phyloP scores from a whole-genome alignment of 2,888 invertebrate genomes.

The Caradrina kadenii region DNA sequence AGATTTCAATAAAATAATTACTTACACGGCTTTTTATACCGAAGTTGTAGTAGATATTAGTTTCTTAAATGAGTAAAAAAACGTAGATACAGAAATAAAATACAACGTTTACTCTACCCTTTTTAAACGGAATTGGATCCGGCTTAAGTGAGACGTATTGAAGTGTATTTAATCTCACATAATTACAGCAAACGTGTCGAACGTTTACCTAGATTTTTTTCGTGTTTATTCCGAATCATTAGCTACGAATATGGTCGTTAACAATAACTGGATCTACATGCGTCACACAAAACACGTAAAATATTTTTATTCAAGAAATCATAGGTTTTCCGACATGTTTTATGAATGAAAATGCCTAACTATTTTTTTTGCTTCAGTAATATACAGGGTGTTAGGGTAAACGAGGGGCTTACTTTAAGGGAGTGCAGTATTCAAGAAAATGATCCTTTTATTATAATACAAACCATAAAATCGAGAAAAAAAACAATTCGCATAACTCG shows the following conservation, averaged over 20 bases:
- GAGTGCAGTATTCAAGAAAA: no score
- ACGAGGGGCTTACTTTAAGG: no score
- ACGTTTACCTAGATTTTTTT: conserved; percentile 8
- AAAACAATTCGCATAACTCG: no score
- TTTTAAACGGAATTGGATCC: conserved; percentile 8
- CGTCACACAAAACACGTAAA: conserved; percentile 7
- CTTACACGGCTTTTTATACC: no score
- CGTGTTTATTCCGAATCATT: conserved; percentile 5
- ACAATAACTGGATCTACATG: conserved; percentile 3
- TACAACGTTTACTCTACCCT: conserved; percentile 13
- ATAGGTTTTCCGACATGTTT: neutral
- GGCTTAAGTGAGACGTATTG: conserved; percentile 19
- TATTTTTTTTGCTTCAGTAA: no score
- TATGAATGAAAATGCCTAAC: conserved; percentile 12
- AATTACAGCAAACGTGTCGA: conserved; percentile 19
- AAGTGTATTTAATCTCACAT: conserved; percentile 12
- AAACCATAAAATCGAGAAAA: no score
- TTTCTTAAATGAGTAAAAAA: no score
- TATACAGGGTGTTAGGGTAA: no score
- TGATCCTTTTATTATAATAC: no score
- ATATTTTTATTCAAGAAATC: neutral
- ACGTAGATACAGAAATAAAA: neutral
- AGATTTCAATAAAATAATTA: no score
- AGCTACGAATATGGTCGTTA: neutral
- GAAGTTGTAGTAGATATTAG: no score